Conservation (phyloP, 37 sponge, comb jelly and placozoan species). For the Hormiphora californensis region DNA sequence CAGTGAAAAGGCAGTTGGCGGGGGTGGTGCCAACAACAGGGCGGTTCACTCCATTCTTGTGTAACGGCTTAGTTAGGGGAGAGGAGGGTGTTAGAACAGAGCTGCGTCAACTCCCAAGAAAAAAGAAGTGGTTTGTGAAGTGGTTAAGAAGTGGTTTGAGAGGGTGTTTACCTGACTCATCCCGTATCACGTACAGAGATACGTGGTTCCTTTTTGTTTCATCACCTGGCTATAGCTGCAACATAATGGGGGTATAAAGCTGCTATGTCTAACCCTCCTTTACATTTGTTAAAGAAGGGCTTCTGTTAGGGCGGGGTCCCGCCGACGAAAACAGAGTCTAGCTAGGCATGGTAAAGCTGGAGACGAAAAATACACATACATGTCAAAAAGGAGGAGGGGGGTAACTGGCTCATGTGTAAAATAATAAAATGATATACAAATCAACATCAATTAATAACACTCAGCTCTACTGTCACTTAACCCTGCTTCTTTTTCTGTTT, state of each 20-base stretch:
- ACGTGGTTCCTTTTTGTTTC: constrained; percentile 58
- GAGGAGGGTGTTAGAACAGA: neutral
- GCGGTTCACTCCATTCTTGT: constrained; percentile 79
- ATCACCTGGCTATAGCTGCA: neutral
- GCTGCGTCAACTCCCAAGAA: neutral
- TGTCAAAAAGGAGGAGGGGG: no score
- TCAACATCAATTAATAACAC: no score
- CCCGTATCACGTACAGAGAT: constrained; percentile 72
- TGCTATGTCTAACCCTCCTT: neutral
- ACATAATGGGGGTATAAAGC: neutral
- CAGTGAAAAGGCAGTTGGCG: constrained; percentile 65
- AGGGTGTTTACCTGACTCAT: constrained; percentile 55
- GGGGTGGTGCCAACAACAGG: constrained; percentile 58
- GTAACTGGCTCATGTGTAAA: no score
- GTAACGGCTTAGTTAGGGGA: constrained; percentile 55
- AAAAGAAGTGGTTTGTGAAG: neutral
- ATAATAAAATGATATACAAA: no score
- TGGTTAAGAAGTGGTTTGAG: neutral
- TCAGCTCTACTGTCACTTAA: no score
- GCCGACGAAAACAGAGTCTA: no score
- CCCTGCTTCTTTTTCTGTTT: no score
- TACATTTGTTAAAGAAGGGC: no score
- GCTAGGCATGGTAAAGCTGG: no score
- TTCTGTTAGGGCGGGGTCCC: no score
- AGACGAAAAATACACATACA: no score